Base-by-base conservation (phyloP, 2,113 vertebrate genomes). In the Centropus unirufus region DNA sequence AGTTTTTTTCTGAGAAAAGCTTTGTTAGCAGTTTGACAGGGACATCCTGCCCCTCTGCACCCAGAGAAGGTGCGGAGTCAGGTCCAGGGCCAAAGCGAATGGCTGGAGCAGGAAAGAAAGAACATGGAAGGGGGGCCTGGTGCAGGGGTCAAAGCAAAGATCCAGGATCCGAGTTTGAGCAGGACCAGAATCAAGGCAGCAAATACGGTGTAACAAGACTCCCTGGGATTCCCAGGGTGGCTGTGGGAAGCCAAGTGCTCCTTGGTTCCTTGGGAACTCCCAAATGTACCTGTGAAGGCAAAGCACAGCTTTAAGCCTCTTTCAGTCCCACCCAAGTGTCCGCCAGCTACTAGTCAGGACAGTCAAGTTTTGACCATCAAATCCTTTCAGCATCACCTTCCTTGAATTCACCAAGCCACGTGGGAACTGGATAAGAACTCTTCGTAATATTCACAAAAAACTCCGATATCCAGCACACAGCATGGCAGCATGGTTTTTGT, bases 21-120 rank as follows among this genome's bases (percentile, higher is more conserved):
- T n/a, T 62, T 34, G 27, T 24, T 49, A 70, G n/a, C 30, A 29
- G n/a, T 30, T n/a, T 54, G 61, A 40, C 20, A 58, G 39, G 61
- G 49, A 57, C 3, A 1, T 36, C n/a, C 21, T 82, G 11, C 26
- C 21, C 6, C 62, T 87, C n/a, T 1, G 2, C 44, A 76, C 3
- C 23, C 8, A 21, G 34, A 32, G 5, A 3, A 47, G 40, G 32
- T 6, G 22, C 0, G 2, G 29, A 18, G 27, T 10, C 9, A 5
- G 34, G 10, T 23, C 36, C 22, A 17, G 19, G 34, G 44, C 11
- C 30, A 39, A 3, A 1, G 36, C 9, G 11, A 55, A 63, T 1
- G 8, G 23, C 30, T 63, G 36, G 18, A 32, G 36, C 51, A 69
- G 47, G 46, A 36, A 34, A 29, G 30, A 2, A 88, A 72, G 63